Evolutionary conservation across 2,113 vertebrate genomes (phyloP), one percentile per base, ranked within the genome.

Genomic region (Phalacrocorax aristotelis): DNA sequence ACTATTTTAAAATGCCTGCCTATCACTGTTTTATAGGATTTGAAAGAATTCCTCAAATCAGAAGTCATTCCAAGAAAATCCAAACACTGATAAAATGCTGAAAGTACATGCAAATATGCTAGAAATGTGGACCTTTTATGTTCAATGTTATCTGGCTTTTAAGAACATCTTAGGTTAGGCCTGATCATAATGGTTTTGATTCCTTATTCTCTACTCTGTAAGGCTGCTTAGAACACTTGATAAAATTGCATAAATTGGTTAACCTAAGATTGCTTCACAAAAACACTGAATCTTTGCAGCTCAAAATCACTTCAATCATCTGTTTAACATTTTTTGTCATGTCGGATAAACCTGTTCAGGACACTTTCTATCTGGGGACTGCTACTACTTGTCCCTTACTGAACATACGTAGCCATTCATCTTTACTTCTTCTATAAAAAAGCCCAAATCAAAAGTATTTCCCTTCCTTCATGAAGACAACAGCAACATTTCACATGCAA

Each of bases 1-100:
- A 93, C 75, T 97, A 55, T 96, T 98, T 97, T 92, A 92, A 95
- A 95, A 70, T 76, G 96, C 80, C 71, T 94, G 62, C 69, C 38
- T 89, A 62, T 65, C 25, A 58, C 44, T 61, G 8, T 77, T 93
- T 75, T 68, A 65, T 6, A 92, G 27, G 25, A 25, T 84, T 89
- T 91, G n/a, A 78, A 88, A 81, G 19, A 91, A 81, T 46, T 78
- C 40, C 15, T 77, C 75, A 82, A 46, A 83, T 83, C 58, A 51
- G 6, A 83, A 95, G 34, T 88, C 82, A 78, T 82, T 89, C 70
- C 29, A 60, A 92, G 74, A 79, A 91, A 93, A 93, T 85, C 30
- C 38, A 69, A 77, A 69, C 23, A 48, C 69, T 36, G 7, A 4
- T 72, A 70, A 85, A 65, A 84, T 48, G 42, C 27, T 76, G 52